Percentiles rank a stretch among this genome's conserved stretches.
Conservation (phyloP, 2,888 invertebrate species). For the Drosophila setosimentum region DNA sequence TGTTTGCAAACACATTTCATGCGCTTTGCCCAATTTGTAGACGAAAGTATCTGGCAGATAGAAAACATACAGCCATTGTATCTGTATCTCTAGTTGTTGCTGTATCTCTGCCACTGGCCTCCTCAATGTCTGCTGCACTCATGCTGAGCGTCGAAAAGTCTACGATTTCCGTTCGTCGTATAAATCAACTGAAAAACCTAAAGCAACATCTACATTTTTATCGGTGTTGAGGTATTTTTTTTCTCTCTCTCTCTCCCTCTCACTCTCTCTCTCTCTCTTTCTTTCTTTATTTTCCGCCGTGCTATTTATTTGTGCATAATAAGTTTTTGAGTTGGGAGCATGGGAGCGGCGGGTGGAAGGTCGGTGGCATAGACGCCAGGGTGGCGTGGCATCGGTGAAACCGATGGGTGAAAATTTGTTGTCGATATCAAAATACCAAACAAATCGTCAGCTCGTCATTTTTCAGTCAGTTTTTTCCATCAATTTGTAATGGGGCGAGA, state of each 20-base stretch:
- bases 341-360: slow-evolving; percentile 6
- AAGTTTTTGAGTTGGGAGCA: slow-evolving; percentile 55
- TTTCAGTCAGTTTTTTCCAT: slow-evolving; percentile 70
- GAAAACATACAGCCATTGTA: slow-evolving; percentile 40
- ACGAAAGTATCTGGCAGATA: slow-evolving; percentile 55
- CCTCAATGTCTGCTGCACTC: slow-evolving; percentile 73
- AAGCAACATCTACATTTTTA: slow-evolving; percentile 61
- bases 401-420: slow-evolving; percentile 48
- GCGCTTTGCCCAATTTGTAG: slow-evolving; percentile 70
- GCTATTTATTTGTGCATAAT: slow-evolving; percentile 78
- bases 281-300: slow-evolving; percentile 4
- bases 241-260: not conserved
- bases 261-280: not conserved
- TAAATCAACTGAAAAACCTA: slow-evolving; percentile 70
- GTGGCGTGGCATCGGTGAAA: slow-evolving; percentile 28
- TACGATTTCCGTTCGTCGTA: slow-evolving; percentile 80
- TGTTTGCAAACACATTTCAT: slow-evolving; percentile 78
- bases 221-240: slow-evolving; percentile 47
- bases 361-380: slow-evolving; percentile 54
- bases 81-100: slow-evolving; percentile 11
- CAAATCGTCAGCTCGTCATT: slow-evolving; percentile 80
- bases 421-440: slow-evolving; percentile 78
- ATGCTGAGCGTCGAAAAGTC: slow-evolving; percentile 82
- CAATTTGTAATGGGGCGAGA: slow-evolving; percentile 59
- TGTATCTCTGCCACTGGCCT: slow-evolving; percentile 41